Percentiles rank a stretch among this genome's conserved stretches.
Evolutionary conservation across 2,113 vertebrate genomes (phyloP).

Genomic region (Mohoua ochrocephala): DNA sequence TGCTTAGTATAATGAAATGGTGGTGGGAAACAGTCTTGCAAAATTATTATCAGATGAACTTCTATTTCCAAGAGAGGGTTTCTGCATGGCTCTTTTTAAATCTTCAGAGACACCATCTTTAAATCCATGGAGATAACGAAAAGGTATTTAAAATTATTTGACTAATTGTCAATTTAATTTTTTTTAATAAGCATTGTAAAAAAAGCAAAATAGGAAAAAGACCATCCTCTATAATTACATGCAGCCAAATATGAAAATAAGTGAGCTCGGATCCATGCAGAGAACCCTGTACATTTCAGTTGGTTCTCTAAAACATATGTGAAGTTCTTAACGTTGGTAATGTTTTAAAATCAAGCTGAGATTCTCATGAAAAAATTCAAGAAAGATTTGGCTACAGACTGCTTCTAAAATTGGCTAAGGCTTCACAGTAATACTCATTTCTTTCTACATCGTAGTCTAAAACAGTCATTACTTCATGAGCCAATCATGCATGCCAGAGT

Average conservation of each 20-base stretch:
- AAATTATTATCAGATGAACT: not conserved
- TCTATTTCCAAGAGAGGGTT: not conserved
- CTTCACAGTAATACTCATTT: not conserved
- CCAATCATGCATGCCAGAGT: not conserved
- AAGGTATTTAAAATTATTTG: not conserved
- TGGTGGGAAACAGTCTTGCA: not conserved
- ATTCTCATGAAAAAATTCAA: not conserved
- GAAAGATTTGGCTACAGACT: not conserved
- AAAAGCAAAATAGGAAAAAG: not conserved
- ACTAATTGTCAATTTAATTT: not conserved
- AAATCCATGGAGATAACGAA: not conserved
- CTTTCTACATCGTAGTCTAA: not conserved
- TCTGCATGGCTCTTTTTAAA: not conserved
- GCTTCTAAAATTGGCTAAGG: constrained; percentile 5
- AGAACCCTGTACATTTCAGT: not conserved
- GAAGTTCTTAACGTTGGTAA: not conserved
- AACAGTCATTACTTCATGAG: not conserved
- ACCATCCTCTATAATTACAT: not conserved
- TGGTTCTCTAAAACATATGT: not conserved
- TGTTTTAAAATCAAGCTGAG: constrained; percentile 19
- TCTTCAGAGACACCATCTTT: not conserved
- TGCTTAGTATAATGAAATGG: not conserved
- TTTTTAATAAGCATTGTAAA: not conserved
- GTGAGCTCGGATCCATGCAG: not conserved
- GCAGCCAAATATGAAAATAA: not conserved